These are phyloP conservation scores for Eubasilissa splendida DNA, from an alignment of 2,888 invertebrate species.

Conservation along the genomic window DNA sequence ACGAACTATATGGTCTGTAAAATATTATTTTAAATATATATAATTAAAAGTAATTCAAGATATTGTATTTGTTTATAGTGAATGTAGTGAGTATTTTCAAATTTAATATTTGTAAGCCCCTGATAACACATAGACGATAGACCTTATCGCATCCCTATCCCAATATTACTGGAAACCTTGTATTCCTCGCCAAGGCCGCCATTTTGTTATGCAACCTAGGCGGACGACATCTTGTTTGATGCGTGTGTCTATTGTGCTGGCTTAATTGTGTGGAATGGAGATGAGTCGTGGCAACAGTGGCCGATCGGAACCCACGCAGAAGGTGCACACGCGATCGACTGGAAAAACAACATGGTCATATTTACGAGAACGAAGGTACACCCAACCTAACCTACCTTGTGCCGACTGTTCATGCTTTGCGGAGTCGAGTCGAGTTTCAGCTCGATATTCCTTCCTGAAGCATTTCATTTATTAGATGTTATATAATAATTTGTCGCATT, in stretches of 20 bases:
- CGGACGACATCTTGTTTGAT: conserved; percentile 35
- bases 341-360: conserved; percentile 14
- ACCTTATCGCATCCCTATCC: no score
- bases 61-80: no score
- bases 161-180: no score
- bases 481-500: no score
- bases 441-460: background rate
- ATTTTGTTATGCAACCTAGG: conserved; percentile 29
- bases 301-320: conserved; percentile 7
- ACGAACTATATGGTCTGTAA: no score
- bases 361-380: background rate
- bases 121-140: no score
- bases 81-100: no score
- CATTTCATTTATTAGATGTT: no score
- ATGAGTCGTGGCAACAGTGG: conserved; percentile 15
- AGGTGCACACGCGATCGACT: conserved; percentile 4
- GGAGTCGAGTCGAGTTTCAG: background rate
- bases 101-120: no score
- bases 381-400: background rate
- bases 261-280: conserved; percentile 45
- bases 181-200: conserved; percentile 37
- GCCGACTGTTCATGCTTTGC: background rate
- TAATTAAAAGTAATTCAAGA: no score
- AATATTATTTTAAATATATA: no score
- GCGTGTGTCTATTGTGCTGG: conserved; percentile 33